Conservation (phyloP, 1,140 invertebrate species). For the Sweltsa coloradensis region DNA sequence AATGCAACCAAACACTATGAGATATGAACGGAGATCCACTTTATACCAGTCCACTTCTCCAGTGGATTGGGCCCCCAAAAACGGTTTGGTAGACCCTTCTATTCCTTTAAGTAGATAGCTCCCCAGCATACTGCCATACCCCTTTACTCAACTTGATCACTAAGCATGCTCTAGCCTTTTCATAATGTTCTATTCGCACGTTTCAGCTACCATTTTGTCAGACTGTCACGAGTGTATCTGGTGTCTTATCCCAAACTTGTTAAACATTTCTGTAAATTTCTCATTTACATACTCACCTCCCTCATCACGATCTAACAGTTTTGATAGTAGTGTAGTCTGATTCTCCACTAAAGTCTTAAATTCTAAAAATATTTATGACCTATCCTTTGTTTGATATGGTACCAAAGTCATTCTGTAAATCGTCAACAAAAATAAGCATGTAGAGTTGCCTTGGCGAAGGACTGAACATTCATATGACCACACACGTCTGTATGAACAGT, state of each 20-base stretch:
- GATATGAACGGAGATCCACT: conserved; percentile 17
- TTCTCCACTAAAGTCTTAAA: conserved; percentile 19
- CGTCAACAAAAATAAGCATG: too few species aligned
- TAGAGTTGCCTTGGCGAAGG: too few species aligned
- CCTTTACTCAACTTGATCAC: conserved; percentile 15
- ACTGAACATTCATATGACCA: too few species aligned
- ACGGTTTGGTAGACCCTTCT: conserved; percentile 19
- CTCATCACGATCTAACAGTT: conserved; percentile 28
- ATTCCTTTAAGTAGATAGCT: conserved; percentile 25
- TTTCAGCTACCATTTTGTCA: conserved; percentile 23
- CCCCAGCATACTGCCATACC: conserved; percentile 27
- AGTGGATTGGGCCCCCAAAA: conserved; percentile 16
- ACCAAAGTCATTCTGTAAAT: too few species aligned
- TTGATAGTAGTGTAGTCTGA: too few species aligned
- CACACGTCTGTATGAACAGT: too few species aligned
- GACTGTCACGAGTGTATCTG: conserved; percentile 19
- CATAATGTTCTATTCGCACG: conserved; percentile 22
- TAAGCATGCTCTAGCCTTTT: conserved; percentile 20
- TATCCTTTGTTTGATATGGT: conserved; percentile 29
- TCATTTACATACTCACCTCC: conserved; percentile 28
- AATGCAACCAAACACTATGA: conserved; percentile 21
- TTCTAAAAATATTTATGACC: conserved; percentile 24
- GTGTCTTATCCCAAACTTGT: conserved; percentile 18
- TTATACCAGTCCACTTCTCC: conserved; percentile 19
- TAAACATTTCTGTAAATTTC: conserved; percentile 18